phyloP scores from a whole-genome alignment of 2,113 vertebrate species.

The Apteryx owenii region DNA sequence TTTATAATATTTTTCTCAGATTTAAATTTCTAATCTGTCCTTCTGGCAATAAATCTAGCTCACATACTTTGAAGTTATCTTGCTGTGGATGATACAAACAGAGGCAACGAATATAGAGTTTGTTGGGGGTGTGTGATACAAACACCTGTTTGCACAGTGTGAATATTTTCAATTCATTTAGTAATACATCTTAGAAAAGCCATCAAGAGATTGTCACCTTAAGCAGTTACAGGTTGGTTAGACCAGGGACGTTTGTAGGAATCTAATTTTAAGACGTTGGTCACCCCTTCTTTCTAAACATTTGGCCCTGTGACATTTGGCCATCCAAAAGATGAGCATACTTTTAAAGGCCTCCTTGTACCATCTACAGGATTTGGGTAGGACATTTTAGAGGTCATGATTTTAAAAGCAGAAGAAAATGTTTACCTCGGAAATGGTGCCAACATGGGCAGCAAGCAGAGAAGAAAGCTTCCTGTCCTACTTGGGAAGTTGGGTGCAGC shows the following conservation, averaged over 20 bases:
- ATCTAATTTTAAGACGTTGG: neutral
- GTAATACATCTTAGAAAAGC: neutral
- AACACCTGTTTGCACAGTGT: constrained; percentile 8
- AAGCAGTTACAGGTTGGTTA: neutral
- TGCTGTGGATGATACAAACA: neutral
- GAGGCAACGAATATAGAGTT: constrained; percentile 33
- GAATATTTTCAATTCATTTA: neutral
- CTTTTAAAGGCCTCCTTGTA: constrained; percentile 39
- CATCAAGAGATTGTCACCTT: neutral
- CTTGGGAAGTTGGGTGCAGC: neutral
- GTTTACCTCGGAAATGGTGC: neutral
- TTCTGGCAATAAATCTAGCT: constrained; percentile 10
- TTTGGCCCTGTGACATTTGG: neutral
- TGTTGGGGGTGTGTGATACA: neutral
- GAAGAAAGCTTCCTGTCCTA: constrained; percentile 12
- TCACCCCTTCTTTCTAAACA: neutral
- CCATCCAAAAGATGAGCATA: neutral
- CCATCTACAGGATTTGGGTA: constrained; percentile 33
- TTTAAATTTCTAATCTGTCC: constrained; percentile 6
- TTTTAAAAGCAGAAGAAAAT: neutral
- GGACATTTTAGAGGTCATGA: constrained; percentile 2
- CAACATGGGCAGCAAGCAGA: constrained; percentile 3
- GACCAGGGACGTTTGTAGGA: neutral
- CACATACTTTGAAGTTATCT: neutral
- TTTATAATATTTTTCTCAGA: neutral